Base-by-base conservation (phyloP, 2,797 vertebrate genomes). In the Hoplostethus mediterraneus region DNA sequence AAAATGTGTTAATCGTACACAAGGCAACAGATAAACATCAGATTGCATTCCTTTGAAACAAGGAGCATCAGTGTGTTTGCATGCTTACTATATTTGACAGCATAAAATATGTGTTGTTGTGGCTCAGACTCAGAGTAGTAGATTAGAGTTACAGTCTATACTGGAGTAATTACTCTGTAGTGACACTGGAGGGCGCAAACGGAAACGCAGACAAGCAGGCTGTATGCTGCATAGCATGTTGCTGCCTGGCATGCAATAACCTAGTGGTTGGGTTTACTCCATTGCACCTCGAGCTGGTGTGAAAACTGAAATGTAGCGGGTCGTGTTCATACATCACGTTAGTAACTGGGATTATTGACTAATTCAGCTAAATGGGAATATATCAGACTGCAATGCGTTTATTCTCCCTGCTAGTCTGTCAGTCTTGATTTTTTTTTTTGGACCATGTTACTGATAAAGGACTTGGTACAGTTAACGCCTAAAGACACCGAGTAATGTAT, bases 171-270 rank as follows among this genome's bases (percentile, higher is more conserved):
- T 67, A 53, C 52, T 66, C 11, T 55, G 60, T 45, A 67, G 67
- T 31, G 73, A 70, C 94, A 82, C 92, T 87, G 31, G 92, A 85
- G 86, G 92, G 92, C 91, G 89, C 89, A 74, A 59, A 64, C 63
- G 21, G 59, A 52, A 53, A 52, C 42, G 61, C 73, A 72, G 66
- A 69, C 75, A 73, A 64, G 68, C 63, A 52, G 82, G 79, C 69
- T 77, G 80, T 68, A 75, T 86, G 84, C 84, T 84, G 85, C 78
- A 75, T 56, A 77, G 85, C 87, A 67, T 76, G 82, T 81, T 69
- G 73, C 67, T 79, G 71, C 65, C 63, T 77, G 78, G 54, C 76
- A 75, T 83, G 83, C 85, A 77, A 71, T 81, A 51, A 83, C 44
- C 30, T 14, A 4, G 52, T 11, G n/a, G 67, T 73, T 62, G 58